Conservation (phyloP, 2,113 vertebrate species). For the Marmota flaviventris region DNA sequence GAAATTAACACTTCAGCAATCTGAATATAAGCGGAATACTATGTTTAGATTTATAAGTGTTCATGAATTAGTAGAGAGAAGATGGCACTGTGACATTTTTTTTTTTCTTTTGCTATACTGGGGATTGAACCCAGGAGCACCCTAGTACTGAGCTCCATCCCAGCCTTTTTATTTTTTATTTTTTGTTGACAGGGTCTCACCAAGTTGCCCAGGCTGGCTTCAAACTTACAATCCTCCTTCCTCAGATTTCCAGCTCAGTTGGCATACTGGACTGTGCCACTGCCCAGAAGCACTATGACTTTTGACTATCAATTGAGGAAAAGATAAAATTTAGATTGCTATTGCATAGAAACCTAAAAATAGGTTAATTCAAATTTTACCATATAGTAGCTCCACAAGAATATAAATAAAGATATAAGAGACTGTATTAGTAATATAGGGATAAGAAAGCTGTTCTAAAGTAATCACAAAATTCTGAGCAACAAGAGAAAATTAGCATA, state of each 20-base stretch:
- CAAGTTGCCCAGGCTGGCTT: too few relatives aligned
- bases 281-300: neutral
- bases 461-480: neutral
- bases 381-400: neutral
- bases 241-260: too few relatives aligned
- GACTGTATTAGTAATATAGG: neutral
- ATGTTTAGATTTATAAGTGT: neutral
- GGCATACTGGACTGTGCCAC: too few relatives aligned
- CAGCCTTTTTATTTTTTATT: too few relatives aligned
- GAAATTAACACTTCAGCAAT: neutral
- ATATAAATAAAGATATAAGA: neutral
- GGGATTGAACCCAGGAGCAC: too few relatives aligned
- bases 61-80: neutral
- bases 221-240: too few relatives aligned
- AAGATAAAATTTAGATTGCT: neutral
- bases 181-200: too few relatives aligned
- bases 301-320: neutral
- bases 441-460: neutral
- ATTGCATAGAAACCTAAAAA: neutral
- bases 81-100: neutral
- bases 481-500: neutral
- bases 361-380: neutral
- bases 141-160: too few relatives aligned
- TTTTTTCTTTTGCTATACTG: too few relatives aligned
- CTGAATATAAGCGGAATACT: neutral